Conservation (phyloP, 2,888 invertebrate genomes). For the Plutella xylostella region DNA sequence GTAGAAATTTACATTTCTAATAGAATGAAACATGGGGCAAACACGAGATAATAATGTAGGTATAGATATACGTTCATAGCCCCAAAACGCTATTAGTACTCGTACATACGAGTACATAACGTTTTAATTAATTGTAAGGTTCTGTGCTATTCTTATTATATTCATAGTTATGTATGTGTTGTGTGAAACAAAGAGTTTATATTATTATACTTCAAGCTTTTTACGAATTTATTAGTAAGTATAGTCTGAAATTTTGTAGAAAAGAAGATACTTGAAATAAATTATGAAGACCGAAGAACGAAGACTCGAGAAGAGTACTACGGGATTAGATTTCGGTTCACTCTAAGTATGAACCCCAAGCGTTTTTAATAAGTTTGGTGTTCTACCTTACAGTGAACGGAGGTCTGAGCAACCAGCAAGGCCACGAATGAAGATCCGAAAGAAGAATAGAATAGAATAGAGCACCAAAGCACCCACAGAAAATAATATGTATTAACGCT, state of each 20-base stretch:
- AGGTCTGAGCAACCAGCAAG: conserved; percentile 35
- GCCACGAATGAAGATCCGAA: conserved; percentile 10
- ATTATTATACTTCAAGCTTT: neutral
- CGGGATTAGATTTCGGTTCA: conserved; percentile 62
- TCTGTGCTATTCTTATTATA: too few relatives aligned
- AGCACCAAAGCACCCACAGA: too few relatives aligned
- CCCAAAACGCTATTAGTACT: too few relatives aligned
- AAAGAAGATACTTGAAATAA: neutral
- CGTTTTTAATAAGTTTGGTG: conserved; percentile 87
- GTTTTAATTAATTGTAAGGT: too few relatives aligned
- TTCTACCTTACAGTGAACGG: conserved; percentile 97
- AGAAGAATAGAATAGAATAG: neutral
- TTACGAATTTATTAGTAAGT: neutral
- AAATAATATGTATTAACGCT: too few relatives aligned
- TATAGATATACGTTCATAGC: too few relatives aligned
- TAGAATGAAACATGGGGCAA: too few relatives aligned
- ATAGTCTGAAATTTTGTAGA: neutral
- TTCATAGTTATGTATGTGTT: too few relatives aligned
- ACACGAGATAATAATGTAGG: too few relatives aligned
- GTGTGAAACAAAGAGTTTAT: neutral
- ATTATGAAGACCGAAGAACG: neutral
- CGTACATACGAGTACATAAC: too few relatives aligned
- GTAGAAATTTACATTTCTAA: too few relatives aligned
- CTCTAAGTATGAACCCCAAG: conserved; percentile 96
- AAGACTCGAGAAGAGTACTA: conserved; percentile 18